Conservation (phyloP, 2,113 vertebrate genomes). For the Megalops atlanticus region DNA sequence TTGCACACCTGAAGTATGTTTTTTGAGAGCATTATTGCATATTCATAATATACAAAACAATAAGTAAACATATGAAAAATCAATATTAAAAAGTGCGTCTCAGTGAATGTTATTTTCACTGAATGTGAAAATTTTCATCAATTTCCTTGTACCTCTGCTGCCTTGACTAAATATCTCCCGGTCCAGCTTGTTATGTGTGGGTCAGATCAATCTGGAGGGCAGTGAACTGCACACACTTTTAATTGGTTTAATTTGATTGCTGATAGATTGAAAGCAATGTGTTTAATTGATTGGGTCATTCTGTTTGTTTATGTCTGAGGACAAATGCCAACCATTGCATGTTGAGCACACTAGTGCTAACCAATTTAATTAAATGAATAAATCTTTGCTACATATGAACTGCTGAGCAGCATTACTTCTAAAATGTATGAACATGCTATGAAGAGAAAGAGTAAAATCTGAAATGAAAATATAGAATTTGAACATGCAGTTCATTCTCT, state of each 20-base stretch:
- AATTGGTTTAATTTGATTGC: slow-evolving; percentile 26
- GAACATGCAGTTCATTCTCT: neutral
- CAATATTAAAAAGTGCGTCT: no score
- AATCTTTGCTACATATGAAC: neutral
- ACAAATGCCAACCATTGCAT: neutral
- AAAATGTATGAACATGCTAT: neutral
- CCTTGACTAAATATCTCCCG: neutral
- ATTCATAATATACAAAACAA: neutral
- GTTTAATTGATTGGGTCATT: slow-evolving; percentile 20
- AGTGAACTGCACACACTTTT: neutral
- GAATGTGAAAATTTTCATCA: neutral
- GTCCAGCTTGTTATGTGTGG: neutral
- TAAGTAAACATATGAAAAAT: no score
- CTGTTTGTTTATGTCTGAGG: neutral
- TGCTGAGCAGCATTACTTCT: no score
- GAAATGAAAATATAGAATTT: neutral
- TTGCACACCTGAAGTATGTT: no score
- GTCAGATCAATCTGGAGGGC: neutral
- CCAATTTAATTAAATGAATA: slow-evolving; percentile 7
- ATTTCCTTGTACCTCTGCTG: neutral
- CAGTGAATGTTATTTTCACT: neutral
- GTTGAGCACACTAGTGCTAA: neutral
- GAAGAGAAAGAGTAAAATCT: neutral
- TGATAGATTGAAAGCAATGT: slow-evolving; percentile 14
- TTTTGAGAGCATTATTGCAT: neutral